phyloP scores from a whole-genome alignment of 2,113 vertebrate species.

The Cephalopterus ornatus region DNA sequence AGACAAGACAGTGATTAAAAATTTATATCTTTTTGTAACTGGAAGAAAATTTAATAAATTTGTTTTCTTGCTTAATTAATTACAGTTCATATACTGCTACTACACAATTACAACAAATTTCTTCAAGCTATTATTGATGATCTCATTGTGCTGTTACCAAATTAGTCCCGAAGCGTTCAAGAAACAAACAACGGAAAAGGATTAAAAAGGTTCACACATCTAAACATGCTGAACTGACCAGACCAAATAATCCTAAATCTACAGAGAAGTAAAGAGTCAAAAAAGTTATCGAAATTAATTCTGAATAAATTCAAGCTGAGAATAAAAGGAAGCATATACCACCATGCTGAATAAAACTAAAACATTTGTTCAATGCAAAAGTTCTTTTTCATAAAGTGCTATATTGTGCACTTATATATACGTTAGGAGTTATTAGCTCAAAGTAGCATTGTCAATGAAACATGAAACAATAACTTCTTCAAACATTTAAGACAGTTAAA shows the following conservation, averaged over 20 bases:
- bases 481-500: not conserved
- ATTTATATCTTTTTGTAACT: not conserved
- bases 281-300: not conserved
- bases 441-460: not conserved
- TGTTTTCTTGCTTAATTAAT: slow-evolving; percentile 1
- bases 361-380: not conserved
- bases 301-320: not conserved
- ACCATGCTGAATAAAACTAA: not conserved
- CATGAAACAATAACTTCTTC: not conserved
- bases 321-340: not conserved
- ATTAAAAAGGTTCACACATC: not conserved
- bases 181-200: not conserved
- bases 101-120: not conserved
- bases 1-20: slow-evolving; percentile 20
- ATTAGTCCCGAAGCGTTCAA: not conserved
- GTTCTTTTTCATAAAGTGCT: not conserved
- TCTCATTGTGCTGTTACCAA: not conserved
- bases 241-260: not conserved
- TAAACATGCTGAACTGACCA: not conserved
- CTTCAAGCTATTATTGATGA: not conserved
- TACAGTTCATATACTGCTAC: not conserved
- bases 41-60: not conserved
- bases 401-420: too few relatives aligned
- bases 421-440: not conserved
- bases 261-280: not conserved